Evolutionary conservation across 2,797 vertebrate species (phyloP).

Genomic region (Oryzias sinensis): DNA sequence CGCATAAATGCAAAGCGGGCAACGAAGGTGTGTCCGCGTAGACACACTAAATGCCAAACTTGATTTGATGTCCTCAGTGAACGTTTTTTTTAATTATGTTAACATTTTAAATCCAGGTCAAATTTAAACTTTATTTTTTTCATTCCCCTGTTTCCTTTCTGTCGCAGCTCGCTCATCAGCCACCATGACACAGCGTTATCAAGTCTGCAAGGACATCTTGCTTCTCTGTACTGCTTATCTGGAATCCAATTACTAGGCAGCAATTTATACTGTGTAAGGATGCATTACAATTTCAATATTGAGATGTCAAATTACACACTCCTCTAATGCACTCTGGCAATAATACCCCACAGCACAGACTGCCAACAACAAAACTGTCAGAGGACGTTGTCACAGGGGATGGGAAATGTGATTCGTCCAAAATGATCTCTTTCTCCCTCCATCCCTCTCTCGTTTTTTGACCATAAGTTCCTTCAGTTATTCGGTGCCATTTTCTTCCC

Average conservation of each 20-base stretch:
- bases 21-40: constrained; percentile 33
- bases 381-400: constrained; percentile 67
- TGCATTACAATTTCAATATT: constrained; percentile 78
- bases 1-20: constrained; percentile 16
- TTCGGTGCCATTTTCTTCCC: constrained; percentile 38
- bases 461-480: constrained; percentile 56
- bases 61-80: neutral
- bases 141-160: neutral
- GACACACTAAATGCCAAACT: constrained; percentile 3
- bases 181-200: constrained; percentile 64
- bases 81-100: constrained; percentile 7
- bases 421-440: constrained; percentile 13
- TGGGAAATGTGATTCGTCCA: constrained; percentile 62
- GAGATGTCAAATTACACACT: constrained; percentile 78
- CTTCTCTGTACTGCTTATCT: constrained; percentile 49
- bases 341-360: constrained; percentile 63
- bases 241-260: constrained; percentile 73
- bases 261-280: constrained; percentile 72
- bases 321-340: constrained; percentile 76
- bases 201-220: constrained; percentile 65
- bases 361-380: constrained; percentile 65
- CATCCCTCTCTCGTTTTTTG: constrained; percentile 27
- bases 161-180: constrained; percentile 14
- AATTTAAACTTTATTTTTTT: constrained; percentile 3
- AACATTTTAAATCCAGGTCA: constrained; percentile 15